These are phyloP conservation scores for Cardiocondyla obscurior DNA, from an alignment of 1,140 invertebrate genomes.

Conservation along the genomic window DNA sequence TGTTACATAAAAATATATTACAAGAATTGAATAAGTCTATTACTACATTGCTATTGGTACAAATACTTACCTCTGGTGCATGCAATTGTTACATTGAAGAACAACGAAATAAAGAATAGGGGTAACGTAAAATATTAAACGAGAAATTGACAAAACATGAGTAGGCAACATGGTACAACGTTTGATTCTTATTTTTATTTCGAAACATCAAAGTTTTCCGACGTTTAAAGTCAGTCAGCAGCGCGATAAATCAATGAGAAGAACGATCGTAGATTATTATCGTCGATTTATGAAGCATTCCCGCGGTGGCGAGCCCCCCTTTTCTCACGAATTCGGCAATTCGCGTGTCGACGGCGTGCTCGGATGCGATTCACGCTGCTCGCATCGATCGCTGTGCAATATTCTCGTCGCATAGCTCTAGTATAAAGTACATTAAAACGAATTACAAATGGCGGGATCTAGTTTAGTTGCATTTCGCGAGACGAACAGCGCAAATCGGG, in stretches of 20 bases:
- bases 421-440: neutral
- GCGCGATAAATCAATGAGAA: conserved; percentile 65
- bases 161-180: conserved; percentile 52
- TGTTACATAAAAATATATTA: neutral
- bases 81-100: neutral
- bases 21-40: neutral
- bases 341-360: neutral
- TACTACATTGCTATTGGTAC: neutral
- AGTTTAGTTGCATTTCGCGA: neutral
- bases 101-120: neutral
- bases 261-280: conserved; percentile 68
- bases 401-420: neutral
- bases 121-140: neutral
- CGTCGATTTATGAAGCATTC: conserved; percentile 66
- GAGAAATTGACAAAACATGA: neutral
- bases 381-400: neutral
- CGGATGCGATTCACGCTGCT: neutral
- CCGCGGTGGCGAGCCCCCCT: conserved; percentile 51
- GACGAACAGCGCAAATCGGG: neutral
- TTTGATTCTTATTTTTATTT: conserved; percentile 70
- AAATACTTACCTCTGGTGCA: neutral
- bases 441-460: neutral
- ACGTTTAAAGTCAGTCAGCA: conserved; percentile 63
- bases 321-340: conserved; percentile 42
- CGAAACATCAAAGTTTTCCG: conserved; percentile 66